A percentile compares a stretch with the other conserved stretches of the same genome.
These are phyloP conservation scores for Perca flavescens DNA, from an alignment of 2,113 vertebrate genomes.

Conservation along the genomic window DNA sequence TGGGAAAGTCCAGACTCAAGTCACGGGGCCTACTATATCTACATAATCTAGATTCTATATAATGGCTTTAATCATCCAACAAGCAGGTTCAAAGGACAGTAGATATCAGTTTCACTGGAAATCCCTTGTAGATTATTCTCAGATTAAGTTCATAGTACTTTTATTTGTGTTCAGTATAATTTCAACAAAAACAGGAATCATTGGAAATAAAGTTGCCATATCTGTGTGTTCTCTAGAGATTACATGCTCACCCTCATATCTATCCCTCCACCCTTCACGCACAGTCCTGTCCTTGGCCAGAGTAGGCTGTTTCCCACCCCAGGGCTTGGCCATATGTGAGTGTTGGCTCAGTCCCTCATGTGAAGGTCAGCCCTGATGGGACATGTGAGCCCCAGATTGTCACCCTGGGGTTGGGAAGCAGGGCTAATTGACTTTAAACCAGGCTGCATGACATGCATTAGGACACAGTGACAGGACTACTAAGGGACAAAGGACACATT, in stretches of 20 bases:
- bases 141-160: constrained; percentile 34
- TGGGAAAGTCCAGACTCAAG: constrained; percentile 60
- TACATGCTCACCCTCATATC: not conserved
- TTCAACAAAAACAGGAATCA: not conserved
- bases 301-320: constrained; percentile 49
- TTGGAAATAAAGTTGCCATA: not conserved
- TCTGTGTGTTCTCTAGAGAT: constrained; percentile 23
- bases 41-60: constrained; percentile 7
- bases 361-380: constrained; percentile 67
- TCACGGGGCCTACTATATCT: constrained; percentile 18
- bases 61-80: constrained; percentile 18
- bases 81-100: constrained; percentile 45
- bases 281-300: constrained; percentile 52
- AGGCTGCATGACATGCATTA: constrained; percentile 46
- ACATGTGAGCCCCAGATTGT: constrained; percentile 58
- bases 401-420: constrained; percentile 38
- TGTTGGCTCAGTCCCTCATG: constrained; percentile 51
- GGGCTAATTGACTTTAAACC: constrained; percentile 69
- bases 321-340: constrained; percentile 56
- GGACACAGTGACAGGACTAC: constrained; percentile 37
- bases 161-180: constrained; percentile 13
- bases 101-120: constrained; percentile 50
- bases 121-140: constrained; percentile 24
- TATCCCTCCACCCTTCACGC: constrained; percentile 16
- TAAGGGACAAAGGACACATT: constrained; percentile 48